Evolutionary conservation across 2,888 invertebrate genomes (phyloP).

Genomic region (Drosophila falleni): DNA sequence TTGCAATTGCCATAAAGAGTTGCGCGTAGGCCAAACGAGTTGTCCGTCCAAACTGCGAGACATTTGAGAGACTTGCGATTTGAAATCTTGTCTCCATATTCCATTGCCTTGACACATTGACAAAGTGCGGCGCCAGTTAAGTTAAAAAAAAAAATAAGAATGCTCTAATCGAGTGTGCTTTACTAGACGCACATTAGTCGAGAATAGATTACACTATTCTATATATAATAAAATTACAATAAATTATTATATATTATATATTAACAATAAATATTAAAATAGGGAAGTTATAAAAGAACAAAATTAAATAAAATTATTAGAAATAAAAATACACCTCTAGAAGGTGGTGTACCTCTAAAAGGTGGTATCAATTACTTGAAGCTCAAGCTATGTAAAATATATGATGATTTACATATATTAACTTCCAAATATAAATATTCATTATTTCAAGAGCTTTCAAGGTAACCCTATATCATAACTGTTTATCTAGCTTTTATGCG

Average conservation of each 20-base stretch:
- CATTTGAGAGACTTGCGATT: slow-evolving; percentile 22
- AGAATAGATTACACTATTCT: background rate
- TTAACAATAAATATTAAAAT: too few relatives aligned
- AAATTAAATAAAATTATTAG: too few relatives aligned
- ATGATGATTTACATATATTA: too few relatives aligned
- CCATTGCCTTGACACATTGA: slow-evolving; percentile 69
- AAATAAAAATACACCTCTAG: too few relatives aligned
- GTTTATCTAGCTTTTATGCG: slow-evolving; percentile 23
- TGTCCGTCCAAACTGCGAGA: slow-evolving; percentile 32
- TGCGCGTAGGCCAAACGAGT: slow-evolving; percentile 68
- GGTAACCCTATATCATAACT: slow-evolving; percentile 35
- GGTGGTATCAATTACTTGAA: too few relatives aligned
- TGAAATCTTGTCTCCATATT: slow-evolving; percentile 43
- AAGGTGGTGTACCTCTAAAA: too few relatives aligned
- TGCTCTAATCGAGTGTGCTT: background rate
- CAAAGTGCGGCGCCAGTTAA: slow-evolving; percentile 60
- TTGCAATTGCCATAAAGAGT: slow-evolving; percentile 45
- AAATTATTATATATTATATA: too few relatives aligned
- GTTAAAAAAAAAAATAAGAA: slow-evolving; percentile 4
- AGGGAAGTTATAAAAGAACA: too few relatives aligned
- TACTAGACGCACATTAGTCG: background rate
- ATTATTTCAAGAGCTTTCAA: background rate
- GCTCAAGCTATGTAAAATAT: too few relatives aligned
- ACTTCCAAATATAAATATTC: too few relatives aligned
- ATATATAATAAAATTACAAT: background rate